phyloP scores from a whole-genome alignment of 2,113 vertebrate species.

The Lichenostomus cassidix region DNA sequence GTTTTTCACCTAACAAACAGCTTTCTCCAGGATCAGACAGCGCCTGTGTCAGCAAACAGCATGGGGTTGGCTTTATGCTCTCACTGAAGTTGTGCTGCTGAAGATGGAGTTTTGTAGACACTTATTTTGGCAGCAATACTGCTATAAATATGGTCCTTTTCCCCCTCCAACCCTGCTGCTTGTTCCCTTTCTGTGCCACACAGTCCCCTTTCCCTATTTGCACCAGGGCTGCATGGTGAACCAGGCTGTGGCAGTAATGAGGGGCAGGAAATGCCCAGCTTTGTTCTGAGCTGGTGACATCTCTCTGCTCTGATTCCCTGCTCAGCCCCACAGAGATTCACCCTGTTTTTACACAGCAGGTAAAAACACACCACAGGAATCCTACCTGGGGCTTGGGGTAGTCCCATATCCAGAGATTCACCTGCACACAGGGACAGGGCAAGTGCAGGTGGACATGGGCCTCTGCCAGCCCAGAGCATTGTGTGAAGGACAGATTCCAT shows the following conservation, averaged over 20 bases:
- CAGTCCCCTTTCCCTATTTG: not conserved
- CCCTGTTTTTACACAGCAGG: too few species aligned
- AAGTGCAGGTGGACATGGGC: rapidly evolving
- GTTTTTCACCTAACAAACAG: not conserved
- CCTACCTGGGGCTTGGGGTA: too few species aligned
- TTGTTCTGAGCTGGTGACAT: not conserved
- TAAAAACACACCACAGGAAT: too few species aligned
- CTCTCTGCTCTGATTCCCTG: not conserved
- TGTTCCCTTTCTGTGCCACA: not conserved
- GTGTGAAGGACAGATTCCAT: not conserved
- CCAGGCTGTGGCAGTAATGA: not conserved
- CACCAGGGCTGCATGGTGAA: not conserved
- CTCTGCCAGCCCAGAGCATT: not conserved
- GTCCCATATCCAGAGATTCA: too few species aligned
- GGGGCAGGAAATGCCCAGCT: not conserved
- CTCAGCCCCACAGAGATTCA: not conserved
- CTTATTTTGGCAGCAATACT: not conserved
- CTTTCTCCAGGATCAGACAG: not conserved
- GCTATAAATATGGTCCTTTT: not conserved
- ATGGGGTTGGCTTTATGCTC: not conserved
- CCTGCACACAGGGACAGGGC: not conserved
- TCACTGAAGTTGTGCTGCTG: rapidly evolving
- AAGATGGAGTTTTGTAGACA: not conserved
- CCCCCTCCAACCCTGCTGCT: not conserved
- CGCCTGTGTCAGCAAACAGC: not conserved